A percentile compares a stretch with the other conserved stretches of the same genome.
phyloP scores from a whole-genome alignment of 2,113 vertebrate species.

The Otis tarda region DNA sequence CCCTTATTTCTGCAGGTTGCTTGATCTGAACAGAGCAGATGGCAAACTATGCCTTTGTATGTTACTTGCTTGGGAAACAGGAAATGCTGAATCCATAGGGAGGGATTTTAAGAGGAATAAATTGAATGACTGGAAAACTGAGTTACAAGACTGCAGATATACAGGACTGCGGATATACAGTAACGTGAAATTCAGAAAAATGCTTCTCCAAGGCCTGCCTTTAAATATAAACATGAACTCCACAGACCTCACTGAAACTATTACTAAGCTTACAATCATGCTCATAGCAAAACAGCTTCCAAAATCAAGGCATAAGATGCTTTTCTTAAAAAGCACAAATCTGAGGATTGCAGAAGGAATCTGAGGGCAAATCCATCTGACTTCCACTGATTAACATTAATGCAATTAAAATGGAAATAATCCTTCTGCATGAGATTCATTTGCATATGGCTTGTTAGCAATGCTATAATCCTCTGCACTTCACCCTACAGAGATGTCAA shows the following conservation, averaged over 20 bases:
- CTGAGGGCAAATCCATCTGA: not conserved
- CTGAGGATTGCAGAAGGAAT: not conserved
- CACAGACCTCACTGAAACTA: not conserved
- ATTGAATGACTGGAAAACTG: not conserved
- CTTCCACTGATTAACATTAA: not conserved
- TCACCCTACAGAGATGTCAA: not conserved
- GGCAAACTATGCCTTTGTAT: not conserved
- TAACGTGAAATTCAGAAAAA: not conserved
- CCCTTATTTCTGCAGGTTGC: not conserved
- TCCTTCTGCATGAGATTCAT: not conserved
- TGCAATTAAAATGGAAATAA: conserved; percentile 4
- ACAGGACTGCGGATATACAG: not conserved
- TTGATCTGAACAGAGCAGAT: conserved; percentile 7
- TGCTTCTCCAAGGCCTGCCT: not conserved
- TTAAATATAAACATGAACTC: not conserved
- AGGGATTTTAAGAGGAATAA: not conserved
- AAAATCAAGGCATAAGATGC: not conserved
- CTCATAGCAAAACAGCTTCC: not conserved
- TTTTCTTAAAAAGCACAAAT: not conserved
- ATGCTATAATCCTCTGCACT: not conserved
- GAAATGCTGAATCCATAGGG: not conserved
- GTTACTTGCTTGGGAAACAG: not conserved
- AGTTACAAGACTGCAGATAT: not conserved
- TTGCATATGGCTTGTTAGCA: not conserved
- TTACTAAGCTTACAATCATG: not conserved